Percentiles rank a stretch among this genome's conserved stretches.
Conservation (phyloP, 2,888 invertebrate genomes). For the Stenolophus ochropezus region DNA sequence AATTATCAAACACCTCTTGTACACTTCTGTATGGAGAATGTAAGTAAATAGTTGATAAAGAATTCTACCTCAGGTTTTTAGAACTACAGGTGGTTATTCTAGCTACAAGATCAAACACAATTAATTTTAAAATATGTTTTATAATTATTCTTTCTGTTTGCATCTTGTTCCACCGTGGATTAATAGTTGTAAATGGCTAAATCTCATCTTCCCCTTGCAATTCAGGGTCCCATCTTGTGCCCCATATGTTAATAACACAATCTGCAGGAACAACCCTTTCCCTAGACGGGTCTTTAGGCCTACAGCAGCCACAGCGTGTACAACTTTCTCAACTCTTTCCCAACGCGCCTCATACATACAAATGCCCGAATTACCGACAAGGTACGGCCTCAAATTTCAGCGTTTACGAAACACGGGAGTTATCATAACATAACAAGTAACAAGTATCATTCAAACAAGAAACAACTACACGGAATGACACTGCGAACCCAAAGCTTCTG, state of each 20-base stretch:
- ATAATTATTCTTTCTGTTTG: no score
- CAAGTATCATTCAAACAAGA: no score
- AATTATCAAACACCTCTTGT: no score
- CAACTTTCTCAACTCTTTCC: slow-evolving; percentile 37
- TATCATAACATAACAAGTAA: no score
- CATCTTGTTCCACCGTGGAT: no score
- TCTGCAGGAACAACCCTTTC: background rate
- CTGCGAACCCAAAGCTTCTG: no score
- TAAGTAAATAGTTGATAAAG: no score
- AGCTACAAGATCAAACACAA: background rate
- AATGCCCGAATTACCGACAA: slow-evolving; percentile 21
- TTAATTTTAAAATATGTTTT: background rate
- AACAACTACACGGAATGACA: no score
- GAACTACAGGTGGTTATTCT: no score
- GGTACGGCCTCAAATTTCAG: background rate
- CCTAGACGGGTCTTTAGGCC: background rate
- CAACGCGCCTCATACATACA: slow-evolving; percentile 31
- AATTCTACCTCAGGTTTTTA: no score
- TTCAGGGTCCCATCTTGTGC: slow-evolving; percentile 6
- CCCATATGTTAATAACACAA: slow-evolving; percentile 43
- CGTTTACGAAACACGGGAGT: background rate
- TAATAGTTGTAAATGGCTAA: background rate
- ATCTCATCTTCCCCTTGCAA: background rate
- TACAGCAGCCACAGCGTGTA: background rate
- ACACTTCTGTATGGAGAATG: no score